Evolutionary conservation across 37 sponge, comb jelly and placozoan genomes (phyloP).

Genomic region (Petrosia ficiformis): DNA sequence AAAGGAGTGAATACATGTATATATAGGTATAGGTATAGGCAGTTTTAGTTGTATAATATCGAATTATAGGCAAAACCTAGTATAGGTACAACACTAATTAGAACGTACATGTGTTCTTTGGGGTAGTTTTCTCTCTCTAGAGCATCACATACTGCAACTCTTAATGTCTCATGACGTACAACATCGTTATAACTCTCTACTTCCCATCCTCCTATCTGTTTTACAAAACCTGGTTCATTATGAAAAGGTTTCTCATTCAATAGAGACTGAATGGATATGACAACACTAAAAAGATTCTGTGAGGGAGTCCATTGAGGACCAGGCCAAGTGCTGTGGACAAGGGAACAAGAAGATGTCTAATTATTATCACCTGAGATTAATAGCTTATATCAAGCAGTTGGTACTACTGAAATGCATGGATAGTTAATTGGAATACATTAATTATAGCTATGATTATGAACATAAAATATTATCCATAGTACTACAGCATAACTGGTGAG

Average conservation of each 20-base stretch:
- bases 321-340: conserved; percentile 76
- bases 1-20: no score
- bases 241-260: conserved; percentile 86
- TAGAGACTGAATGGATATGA: conserved; percentile 84
- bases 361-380: neutral
- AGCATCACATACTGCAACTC: conserved; percentile 81
- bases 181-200: conserved; percentile 69
- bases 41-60: no score
- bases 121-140: conserved; percentile 49
- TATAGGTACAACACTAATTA: neutral
- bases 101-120: conserved; percentile 33
- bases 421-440: neutral
- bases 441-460: no score
- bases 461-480: no score
- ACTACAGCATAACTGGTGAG: no score
- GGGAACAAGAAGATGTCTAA: neutral
- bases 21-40: no score
- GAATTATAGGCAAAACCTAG: neutral
- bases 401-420: neutral
- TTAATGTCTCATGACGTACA: conserved; percentile 77
- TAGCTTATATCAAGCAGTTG: neutral
- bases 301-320: conserved; percentile 70
- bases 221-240: conserved; percentile 89
- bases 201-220: conserved; percentile 45
- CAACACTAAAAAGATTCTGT: conserved; percentile 57